Evolutionary conservation across 1,140 invertebrate species (phyloP).

Genomic region (Drosophila malerkotliana): DNA sequence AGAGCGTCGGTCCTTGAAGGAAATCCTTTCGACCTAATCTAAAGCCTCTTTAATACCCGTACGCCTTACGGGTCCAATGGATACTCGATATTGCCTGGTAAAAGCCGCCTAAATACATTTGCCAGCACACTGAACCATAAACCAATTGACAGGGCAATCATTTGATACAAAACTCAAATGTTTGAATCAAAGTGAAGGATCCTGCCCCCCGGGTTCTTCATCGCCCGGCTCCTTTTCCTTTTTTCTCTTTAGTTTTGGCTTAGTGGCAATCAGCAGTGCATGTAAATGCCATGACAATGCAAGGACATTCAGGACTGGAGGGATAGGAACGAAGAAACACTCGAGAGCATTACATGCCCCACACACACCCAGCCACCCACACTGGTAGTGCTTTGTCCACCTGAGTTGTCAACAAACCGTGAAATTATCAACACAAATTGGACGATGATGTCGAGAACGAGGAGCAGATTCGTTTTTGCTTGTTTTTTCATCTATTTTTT

Average conservation of each 20-base stretch:
- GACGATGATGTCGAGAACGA: slow-evolving; percentile 58
- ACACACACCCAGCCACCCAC: slow-evolving; percentile 38
- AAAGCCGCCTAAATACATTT: slow-evolving; percentile 64
- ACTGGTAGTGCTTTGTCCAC: slow-evolving; percentile 60
- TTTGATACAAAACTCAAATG: slow-evolving; percentile 63
- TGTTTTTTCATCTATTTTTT: slow-evolving; percentile 42
- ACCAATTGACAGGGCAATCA: slow-evolving; percentile 78
- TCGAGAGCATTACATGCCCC: slow-evolving; percentile 63
- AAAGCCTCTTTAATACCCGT: slow-evolving; percentile 19
- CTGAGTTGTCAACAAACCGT: slow-evolving; percentile 83
- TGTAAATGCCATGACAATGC: slow-evolving; percentile 81
- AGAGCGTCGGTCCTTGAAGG: background rate
- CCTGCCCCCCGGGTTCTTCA: slow-evolving; percentile 4
- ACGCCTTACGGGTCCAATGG: slow-evolving; percentile 24
- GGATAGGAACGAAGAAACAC: slow-evolving; percentile 5
- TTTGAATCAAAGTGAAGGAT: slow-evolving; percentile 65
- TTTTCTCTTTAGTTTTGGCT: slow-evolving; percentile 53
- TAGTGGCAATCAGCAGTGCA: slow-evolving; percentile 75
- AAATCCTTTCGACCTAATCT: slow-evolving; percentile 12
- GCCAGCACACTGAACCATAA: slow-evolving; percentile 73
- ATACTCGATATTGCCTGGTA: slow-evolving; percentile 35
- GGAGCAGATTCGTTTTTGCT: slow-evolving; percentile 45
- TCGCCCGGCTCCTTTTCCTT: slow-evolving; percentile 7
- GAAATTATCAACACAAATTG: slow-evolving; percentile 83
- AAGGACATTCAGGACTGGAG: background rate